phyloP scores from a whole-genome alignment of 2,113 vertebrate species.

The Nothocercus julius region DNA sequence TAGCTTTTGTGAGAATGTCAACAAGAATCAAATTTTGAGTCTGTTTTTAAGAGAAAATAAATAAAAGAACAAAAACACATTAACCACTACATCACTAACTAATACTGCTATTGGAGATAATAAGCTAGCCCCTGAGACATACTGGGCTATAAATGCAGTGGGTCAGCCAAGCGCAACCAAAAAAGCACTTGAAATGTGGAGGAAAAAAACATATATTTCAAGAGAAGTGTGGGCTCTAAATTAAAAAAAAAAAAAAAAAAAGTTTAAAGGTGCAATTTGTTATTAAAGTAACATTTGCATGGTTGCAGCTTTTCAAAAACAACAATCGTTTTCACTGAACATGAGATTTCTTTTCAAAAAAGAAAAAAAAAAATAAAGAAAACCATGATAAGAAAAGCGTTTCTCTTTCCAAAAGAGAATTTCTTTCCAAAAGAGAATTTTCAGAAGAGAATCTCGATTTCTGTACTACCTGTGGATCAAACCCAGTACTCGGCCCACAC shows the following conservation, averaged over 20 bases:
- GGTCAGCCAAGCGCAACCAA: not conserved
- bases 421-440: not conserved
- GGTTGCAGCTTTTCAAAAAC: not conserved
- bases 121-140: not conserved
- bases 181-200: not conserved
- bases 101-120: not conserved
- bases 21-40: not conserved
- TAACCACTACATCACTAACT: not conserved
- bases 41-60: not conserved
- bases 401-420: not conserved
- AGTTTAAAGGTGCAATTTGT: not conserved
- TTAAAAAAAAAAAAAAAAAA: not conserved
- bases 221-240: not conserved
- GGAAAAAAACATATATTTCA: not conserved
- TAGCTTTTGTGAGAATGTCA: not conserved
- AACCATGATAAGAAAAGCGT: not conserved
- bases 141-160: not conserved
- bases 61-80: not conserved
- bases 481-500: not conserved
- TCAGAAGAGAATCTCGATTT: not conserved
- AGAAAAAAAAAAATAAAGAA: too few species aligned
- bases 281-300: not conserved
- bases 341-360: fast-evolving
- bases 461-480: not conserved
- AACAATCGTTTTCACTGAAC: not conserved